phyloP scores from a whole-genome alignment of 2,797 vertebrate species.

The Characodon lateralis region DNA sequence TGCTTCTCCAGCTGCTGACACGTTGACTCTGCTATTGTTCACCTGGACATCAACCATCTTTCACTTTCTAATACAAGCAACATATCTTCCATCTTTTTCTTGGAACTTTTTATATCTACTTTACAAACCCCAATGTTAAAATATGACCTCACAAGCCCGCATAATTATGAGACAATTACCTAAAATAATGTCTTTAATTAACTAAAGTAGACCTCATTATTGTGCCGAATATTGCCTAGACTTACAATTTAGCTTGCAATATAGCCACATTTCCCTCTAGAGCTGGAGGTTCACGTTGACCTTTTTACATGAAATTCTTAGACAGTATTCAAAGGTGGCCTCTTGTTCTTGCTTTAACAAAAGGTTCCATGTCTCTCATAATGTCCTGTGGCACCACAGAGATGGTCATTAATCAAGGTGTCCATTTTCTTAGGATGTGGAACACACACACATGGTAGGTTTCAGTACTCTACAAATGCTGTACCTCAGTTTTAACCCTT shows the following conservation, averaged over 20 bases:
- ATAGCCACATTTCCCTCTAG: not conserved
- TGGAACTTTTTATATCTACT: not conserved
- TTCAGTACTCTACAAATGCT: not conserved
- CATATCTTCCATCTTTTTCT: not conserved
- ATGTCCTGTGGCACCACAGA: conserved; percentile 9
- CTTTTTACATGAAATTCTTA: not conserved
- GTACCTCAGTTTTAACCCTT: not conserved
- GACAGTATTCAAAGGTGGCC: not conserved
- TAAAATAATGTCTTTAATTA: not conserved
- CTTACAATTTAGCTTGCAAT: not conserved
- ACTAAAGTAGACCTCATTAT: not conserved
- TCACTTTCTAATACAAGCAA: not conserved
- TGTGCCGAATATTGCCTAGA: not conserved
- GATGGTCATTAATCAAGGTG: conserved; percentile 28
- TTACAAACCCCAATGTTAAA: not conserved
- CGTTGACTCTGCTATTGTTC: not conserved
- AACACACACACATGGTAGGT: not conserved
- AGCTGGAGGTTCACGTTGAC: not conserved
- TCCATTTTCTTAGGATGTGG: not conserved
- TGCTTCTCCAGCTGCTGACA: not conserved
- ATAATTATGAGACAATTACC: not conserved
- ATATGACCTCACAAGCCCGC: not conserved
- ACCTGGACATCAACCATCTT: not conserved
- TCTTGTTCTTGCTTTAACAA: not conserved
- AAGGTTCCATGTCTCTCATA: not conserved